phyloP scores from a whole-genome alignment of 2,888 invertebrate species.

The Pammene fasciana region DNA sequence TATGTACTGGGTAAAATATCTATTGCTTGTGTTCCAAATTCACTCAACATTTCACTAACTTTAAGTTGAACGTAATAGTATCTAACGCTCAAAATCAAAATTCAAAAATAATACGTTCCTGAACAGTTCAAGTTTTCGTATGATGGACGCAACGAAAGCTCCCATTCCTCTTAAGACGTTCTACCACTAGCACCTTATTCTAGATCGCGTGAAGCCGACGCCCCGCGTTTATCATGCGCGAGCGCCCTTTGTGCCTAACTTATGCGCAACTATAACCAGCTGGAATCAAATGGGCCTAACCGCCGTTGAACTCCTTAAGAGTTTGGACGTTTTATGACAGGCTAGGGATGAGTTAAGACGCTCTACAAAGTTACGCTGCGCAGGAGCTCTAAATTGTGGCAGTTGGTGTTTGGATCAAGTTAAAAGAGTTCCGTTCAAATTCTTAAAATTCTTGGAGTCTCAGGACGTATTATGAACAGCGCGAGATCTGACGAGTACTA shows the following conservation, averaged over 20 bases:
- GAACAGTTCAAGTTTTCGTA: neutral
- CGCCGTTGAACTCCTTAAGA: neutral
- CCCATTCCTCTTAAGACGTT: conserved; percentile 5
- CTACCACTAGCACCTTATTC: neutral
- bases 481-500: no score
- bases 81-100: no score
- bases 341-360: conserved; percentile 29
- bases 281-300: neutral
- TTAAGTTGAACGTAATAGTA: no score
- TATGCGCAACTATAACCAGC: conserved; percentile 28
- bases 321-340: neutral
- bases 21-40: no score
- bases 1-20: no score
- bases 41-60: no score
- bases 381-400: conserved; percentile 36
- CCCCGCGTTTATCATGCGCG: conserved; percentile 30
- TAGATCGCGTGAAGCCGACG: conserved; percentile 40
- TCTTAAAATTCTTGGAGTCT: neutral
- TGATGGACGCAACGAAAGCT: neutral
- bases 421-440: neutral
- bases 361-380: conserved; percentile 39
- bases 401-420: conserved; percentile 5
- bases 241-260: conserved; percentile 39
- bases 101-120: no score
- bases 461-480: no score